These are phyloP conservation scores for Clangula hyemalis DNA, from an alignment of 2,797 vertebrate genomes.

Conservation along the genomic window DNA sequence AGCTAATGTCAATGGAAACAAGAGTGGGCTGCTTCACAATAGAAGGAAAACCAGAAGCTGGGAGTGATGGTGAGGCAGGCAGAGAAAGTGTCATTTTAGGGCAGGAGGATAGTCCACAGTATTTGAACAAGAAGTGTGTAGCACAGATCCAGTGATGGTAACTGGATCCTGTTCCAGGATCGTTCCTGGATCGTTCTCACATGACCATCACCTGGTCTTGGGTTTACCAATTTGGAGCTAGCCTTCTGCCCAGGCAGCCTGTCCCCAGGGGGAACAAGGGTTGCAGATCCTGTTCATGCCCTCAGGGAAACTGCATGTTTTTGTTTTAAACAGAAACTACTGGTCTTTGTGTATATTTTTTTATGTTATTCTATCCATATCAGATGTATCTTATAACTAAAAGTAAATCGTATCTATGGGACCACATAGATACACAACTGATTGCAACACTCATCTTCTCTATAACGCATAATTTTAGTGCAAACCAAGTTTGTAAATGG, in stretches of 20 bases:
- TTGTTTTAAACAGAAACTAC: neutral
- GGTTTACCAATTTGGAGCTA: neutral
- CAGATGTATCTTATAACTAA: neutral
- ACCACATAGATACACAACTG: neutral
- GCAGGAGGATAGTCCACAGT: neutral
- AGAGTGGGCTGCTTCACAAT: neutral
- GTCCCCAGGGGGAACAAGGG: accelerated
- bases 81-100: neutral
- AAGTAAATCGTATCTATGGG: neutral
- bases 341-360: neutral
- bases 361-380: neutral
- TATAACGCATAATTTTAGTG: neutral
- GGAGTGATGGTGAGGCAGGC: accelerated
- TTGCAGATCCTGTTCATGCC: neutral
- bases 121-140: neutral
- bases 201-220: accelerated
- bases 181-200: accelerated
- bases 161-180: too few species aligned
- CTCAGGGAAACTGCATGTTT: neutral
- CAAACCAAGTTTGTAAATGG: neutral
- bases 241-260: neutral
- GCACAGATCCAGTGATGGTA: neutral
- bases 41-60: neutral
- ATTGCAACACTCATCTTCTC: neutral
- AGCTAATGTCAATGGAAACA: neutral